These are phyloP conservation scores for Acronicta psi DNA, from an alignment of 2,888 invertebrate genomes.

Conservation along the genomic window DNA sequence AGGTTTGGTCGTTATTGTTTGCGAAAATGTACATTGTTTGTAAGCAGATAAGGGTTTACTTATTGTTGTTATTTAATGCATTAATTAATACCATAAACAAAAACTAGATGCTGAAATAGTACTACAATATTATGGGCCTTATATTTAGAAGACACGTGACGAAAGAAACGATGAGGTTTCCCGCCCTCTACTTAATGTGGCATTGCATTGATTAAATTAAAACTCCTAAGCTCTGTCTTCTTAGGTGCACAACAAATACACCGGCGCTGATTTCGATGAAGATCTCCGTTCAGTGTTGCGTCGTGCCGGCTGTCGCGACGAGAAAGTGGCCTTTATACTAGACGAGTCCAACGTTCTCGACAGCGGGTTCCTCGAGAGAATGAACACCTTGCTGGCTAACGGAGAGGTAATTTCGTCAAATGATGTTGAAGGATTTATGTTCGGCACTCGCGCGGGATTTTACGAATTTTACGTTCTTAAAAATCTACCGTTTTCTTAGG, in stretches of 20 bases:
- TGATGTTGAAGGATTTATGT: too few species aligned
- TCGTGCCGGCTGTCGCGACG: conserved; percentile 97
- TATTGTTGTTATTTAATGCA: too few species aligned
- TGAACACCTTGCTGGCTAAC: conserved; percentile 99
- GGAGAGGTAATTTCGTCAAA: conserved; percentile 93
- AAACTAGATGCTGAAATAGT: too few species aligned
- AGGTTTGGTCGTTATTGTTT: conserved; percentile 86
- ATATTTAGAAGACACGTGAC: too few species aligned
- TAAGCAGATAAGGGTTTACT: too few species aligned
- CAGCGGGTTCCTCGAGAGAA: conserved; percentile 99
- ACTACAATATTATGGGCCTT: too few species aligned
- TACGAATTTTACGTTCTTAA: not conserved
- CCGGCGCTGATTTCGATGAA: conserved; percentile 99
- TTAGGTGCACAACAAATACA: conserved; percentile 99
- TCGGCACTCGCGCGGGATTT: too few species aligned
- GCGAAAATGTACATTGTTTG: too few species aligned
- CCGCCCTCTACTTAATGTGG: too few species aligned
- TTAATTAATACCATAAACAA: too few species aligned
- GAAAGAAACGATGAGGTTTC: too few species aligned
- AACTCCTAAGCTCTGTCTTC: not conserved
- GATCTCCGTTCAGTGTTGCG: conserved; percentile 97
- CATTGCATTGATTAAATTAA: too few species aligned
- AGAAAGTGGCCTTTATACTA: conserved; percentile 99
- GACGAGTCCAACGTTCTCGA: conserved; percentile 99
- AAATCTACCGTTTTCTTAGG: conserved; percentile 73